Percentiles rank a stretch among this genome's conserved stretches.
These are phyloP conservation scores for Polylopha cassiicola DNA, from an alignment of 2,888 invertebrate species.

Conservation along the genomic window DNA sequence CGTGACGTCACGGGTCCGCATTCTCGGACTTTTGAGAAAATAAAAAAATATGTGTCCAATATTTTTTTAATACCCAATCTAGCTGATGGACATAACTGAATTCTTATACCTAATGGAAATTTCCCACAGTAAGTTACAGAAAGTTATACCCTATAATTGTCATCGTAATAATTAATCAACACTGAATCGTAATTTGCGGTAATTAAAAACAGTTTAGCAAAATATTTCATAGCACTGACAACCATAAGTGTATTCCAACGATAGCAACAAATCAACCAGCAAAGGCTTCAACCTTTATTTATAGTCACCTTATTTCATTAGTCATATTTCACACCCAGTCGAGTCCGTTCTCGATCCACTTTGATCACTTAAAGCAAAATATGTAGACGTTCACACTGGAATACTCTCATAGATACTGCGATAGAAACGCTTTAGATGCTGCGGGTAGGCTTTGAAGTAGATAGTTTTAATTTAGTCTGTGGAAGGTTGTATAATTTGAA, in stretches of 20 bases:
- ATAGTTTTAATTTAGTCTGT: conserved; percentile 16
- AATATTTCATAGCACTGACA: conserved; percentile 18
- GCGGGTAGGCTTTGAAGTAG: neutral
- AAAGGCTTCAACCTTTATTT: conserved; percentile 20
- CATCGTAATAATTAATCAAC: too few species aligned
- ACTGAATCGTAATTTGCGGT: too few species aligned
- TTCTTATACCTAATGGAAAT: too few species aligned
- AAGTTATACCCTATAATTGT: too few species aligned
- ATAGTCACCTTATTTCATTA: conserved; percentile 29
- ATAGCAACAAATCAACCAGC: conserved; percentile 20
- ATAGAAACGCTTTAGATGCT: neutral
- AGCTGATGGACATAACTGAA: too few species aligned
- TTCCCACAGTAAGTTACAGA: too few species aligned
- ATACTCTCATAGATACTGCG: neutral
- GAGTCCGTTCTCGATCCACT: conserved; percentile 23
- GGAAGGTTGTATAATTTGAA: conserved; percentile 26
- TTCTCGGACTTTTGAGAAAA: too few species aligned
- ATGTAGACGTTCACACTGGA: conserved; percentile 10
- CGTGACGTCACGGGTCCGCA: too few species aligned
- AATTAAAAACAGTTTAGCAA: too few species aligned
- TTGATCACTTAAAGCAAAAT: conserved; percentile 21
- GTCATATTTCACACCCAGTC: conserved; percentile 31
- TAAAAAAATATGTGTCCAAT: too few species aligned
- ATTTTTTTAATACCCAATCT: too few species aligned
- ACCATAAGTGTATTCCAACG: conserved; percentile 20